phyloP scores from a whole-genome alignment of 2,888 invertebrate genomes.

The Neelides folsomi region DNA sequence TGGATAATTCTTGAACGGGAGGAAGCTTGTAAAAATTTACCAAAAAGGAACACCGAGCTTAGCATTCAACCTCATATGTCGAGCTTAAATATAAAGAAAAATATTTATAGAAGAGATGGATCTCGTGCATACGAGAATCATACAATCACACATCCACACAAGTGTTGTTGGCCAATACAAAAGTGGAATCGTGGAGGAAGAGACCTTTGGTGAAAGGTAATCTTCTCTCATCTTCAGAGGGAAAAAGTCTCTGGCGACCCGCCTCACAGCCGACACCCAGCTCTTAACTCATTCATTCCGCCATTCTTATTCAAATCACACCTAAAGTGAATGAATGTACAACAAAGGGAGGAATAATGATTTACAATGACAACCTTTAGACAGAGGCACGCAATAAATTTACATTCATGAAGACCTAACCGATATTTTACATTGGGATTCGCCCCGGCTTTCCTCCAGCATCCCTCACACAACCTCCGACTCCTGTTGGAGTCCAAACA shows the following conservation, averaged over 20 bases:
- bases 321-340: neutral
- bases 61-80: too few relatives aligned
- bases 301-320: conserved; percentile 11
- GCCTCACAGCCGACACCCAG: conserved; percentile 1
- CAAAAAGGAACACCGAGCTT: too few relatives aligned
- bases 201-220: conserved; percentile 12
- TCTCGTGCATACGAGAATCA: too few relatives aligned
- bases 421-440: conserved; percentile 7
- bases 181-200: conserved; percentile 10
- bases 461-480: neutral
- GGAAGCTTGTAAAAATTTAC: too few relatives aligned
- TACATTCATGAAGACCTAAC: conserved; percentile 10
- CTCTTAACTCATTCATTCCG: conserved; percentile 4
- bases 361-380: conserved; percentile 12
- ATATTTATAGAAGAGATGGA: too few relatives aligned
- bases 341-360: conserved; percentile 8
- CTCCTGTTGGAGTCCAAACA: neutral
- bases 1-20: too few relatives aligned
- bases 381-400: conserved; percentile 12
- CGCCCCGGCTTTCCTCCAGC: too few relatives aligned
- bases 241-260: conserved; percentile 11
- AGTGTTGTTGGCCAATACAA: conserved; percentile 11
- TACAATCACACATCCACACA: neutral
- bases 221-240: conserved; percentile 7
- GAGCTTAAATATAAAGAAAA: too few relatives aligned